phyloP scores from a whole-genome alignment of 1,140 invertebrate genomes.

The Penaeus chinensis region DNA sequence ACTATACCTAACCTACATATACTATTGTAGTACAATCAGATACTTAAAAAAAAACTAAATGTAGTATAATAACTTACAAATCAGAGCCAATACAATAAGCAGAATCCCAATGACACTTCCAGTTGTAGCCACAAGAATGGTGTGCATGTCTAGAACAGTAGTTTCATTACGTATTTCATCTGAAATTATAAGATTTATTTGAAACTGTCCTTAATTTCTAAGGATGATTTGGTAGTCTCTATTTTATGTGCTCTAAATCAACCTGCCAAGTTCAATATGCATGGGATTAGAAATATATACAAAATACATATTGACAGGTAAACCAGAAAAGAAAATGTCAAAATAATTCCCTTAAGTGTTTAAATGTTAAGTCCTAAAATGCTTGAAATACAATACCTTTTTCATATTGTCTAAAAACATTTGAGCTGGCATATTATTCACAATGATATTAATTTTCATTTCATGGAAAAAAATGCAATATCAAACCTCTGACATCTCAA shows the following conservation, averaged over 20 bases:
- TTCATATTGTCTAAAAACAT: too few relatives aligned
- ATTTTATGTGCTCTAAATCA: neutral
- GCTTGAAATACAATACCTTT: too few relatives aligned
- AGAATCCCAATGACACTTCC: constrained; percentile 68
- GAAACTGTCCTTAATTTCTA: neutral
- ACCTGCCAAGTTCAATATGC: too few relatives aligned
- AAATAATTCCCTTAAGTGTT: too few relatives aligned
- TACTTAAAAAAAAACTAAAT: neutral
- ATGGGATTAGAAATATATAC: too few relatives aligned
- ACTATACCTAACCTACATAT: neutral
- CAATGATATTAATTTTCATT: too few relatives aligned
- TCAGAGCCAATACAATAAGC: constrained; percentile 67
- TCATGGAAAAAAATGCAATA: too few relatives aligned
- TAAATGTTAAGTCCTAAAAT: too few relatives aligned
- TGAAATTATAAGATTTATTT: neutral
- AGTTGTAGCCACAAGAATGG: constrained; percentile 67
- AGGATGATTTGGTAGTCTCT: neutral
- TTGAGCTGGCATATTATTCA: too few relatives aligned
- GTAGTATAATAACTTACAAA: constrained; percentile 61
- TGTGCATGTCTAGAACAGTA: constrained; percentile 65
- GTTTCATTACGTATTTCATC: constrained; percentile 38
- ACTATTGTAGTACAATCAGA: neutral
- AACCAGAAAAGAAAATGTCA: too few relatives aligned
- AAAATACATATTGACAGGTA: too few relatives aligned
- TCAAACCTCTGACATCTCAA: too few relatives aligned